Evolutionary conservation across 2,113 vertebrate species (phyloP).

Genomic region (Sinocyclocheilus anshuiensis): DNA sequence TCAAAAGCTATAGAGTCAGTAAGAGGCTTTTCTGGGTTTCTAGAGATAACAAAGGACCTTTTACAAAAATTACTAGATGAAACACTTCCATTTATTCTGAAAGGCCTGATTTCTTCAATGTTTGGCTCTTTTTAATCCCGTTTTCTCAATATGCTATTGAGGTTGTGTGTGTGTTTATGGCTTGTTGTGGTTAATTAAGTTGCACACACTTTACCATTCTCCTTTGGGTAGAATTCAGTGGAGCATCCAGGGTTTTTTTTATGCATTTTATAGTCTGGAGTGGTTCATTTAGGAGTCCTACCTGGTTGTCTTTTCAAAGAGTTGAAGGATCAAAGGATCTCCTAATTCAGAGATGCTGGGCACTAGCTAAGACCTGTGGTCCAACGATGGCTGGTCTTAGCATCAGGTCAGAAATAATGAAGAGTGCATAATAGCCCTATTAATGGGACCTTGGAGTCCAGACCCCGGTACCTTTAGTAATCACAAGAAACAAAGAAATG

Average conservation of each 20-base stretch:
- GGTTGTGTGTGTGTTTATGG: slow-evolving; percentile 64
- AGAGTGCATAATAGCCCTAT: slow-evolving; percentile 62
- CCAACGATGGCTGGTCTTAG: slow-evolving; percentile 52
- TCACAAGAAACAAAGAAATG: slow-evolving; percentile 13
- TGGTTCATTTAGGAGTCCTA: slow-evolving; percentile 66
- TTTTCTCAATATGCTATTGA: slow-evolving; percentile 55
- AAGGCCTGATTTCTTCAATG: slow-evolving; percentile 62
- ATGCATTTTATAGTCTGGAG: slow-evolving; percentile 64
- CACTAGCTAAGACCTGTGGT: slow-evolving; percentile 53
- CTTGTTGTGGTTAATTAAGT: slow-evolving; percentile 62
- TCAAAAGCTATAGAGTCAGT: slow-evolving; percentile 67
- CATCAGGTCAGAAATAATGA: slow-evolving; percentile 66
- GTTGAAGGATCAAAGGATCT: slow-evolving; percentile 71
- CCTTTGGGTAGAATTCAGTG: slow-evolving; percentile 46
- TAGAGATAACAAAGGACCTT: slow-evolving; percentile 74
- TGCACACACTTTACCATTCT: slow-evolving; percentile 57
- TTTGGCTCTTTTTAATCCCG: slow-evolving; percentile 62
- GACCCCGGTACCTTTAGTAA: not conserved
- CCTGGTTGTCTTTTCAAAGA: slow-evolving; percentile 68
- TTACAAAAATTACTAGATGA: slow-evolving; percentile 62
- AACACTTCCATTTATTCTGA: slow-evolving; percentile 63
- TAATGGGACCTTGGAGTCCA: slow-evolving; percentile 53
- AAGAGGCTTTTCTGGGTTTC: slow-evolving; percentile 63
- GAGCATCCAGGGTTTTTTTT: slow-evolving; percentile 62
- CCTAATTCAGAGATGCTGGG: slow-evolving; percentile 64